Evolutionary conservation across 1,140 invertebrate species (phyloP), one percentile per base, ranked within the genome.

Genomic region (Thereuonema tuberculata): DNA sequence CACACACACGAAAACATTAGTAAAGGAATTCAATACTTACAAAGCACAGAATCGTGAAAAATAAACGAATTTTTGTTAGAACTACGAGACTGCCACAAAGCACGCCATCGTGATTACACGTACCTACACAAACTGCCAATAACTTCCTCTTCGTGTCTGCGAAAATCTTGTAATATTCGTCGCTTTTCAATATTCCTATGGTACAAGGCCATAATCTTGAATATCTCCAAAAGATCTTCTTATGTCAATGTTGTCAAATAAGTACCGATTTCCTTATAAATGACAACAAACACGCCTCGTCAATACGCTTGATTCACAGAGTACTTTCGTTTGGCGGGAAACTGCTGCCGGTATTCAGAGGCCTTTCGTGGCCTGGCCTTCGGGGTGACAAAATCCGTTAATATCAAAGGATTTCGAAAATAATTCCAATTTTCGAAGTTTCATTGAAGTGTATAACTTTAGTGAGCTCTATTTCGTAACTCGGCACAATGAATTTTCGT

Each of bases 71-170:
- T n/a, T n/a, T n/a, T n/a, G n/a, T n/a, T n/a, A n/a, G n/a, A n/a
- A n/a, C n/a, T n/a, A n/a, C n/a, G n/a, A n/a, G n/a, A n/a, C n/a
- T n/a, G n/a, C 17, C 20, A 62, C 31, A 48, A 23, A 56, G 55
- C 56, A 27, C 56, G 56, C 56, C 27, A 47, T 57, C 56, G 26
- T 14, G 9, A 31, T n/a, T 27, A 52, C 46, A 20, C 49, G 65
- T 68, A 74, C 72, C 72, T 71, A 67, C 70, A 72, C 52, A 72
- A 66, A 56, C 68, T 68, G 27, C 70, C 69, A 47, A 73, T 70
- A 57, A 72, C 72, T 64, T 74, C 72, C 56, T 72, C 67, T 60
- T 74, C 72, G 64, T 72, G 69, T 21, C 67, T 66, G 27, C 67
- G 67, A 62, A 72, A 66, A 57, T 74, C 72, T 17, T 71, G 69